Evolutionary conservation across 2,888 invertebrate species (phyloP).

Genomic region (Petrophora chlorosata): DNA sequence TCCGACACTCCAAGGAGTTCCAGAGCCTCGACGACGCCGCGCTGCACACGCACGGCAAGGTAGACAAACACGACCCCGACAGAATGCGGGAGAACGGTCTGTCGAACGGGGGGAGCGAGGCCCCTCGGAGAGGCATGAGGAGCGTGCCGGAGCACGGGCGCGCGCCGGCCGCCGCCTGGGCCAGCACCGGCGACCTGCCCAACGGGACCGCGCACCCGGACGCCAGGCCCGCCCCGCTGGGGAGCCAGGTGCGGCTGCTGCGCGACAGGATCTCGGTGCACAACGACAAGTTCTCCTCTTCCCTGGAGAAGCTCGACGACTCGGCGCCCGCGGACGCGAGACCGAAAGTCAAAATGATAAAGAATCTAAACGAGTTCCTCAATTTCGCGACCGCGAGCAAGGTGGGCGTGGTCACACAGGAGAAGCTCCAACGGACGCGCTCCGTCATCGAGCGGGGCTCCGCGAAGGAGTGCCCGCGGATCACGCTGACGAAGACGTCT

Average conservation of each 20-base stretch:
- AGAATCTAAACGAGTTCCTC: conserved; percentile 93
- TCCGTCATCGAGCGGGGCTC: conserved; percentile 63
- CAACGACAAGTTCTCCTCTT: conserved; percentile 81
- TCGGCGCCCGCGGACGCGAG: conserved; percentile 56
- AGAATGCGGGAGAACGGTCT: conserved; percentile 49
- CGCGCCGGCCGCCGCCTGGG: conserved; percentile 47
- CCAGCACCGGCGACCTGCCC: conserved; percentile 64
- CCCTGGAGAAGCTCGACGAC: conserved; percentile 83
- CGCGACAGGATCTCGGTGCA: conserved; percentile 74
- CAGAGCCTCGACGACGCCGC: conserved; percentile 88
- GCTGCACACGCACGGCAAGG: conserved; percentile 53
- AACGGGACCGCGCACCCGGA: conserved; percentile 64
- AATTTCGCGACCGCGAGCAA: conserved; percentile 89
- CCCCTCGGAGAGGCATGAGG: conserved; percentile 65
- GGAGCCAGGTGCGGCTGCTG: conserved; percentile 71
- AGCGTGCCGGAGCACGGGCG: conserved; percentile 70
- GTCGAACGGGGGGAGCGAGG: too few relatives aligned
- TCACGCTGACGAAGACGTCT: conserved; percentile 66
- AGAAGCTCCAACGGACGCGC: conserved; percentile 65
- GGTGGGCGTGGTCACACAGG: conserved; percentile 48
- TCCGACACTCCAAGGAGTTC: conserved; percentile 85
- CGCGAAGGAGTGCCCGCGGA: conserved; percentile 62
- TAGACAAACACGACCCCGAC: conserved; percentile 52
- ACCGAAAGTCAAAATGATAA: conserved; percentile 84
- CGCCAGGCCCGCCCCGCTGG: conserved; percentile 63